Conservation (phyloP, 2,888 invertebrate species). For the Coelogynopora nodosa region DNA sequence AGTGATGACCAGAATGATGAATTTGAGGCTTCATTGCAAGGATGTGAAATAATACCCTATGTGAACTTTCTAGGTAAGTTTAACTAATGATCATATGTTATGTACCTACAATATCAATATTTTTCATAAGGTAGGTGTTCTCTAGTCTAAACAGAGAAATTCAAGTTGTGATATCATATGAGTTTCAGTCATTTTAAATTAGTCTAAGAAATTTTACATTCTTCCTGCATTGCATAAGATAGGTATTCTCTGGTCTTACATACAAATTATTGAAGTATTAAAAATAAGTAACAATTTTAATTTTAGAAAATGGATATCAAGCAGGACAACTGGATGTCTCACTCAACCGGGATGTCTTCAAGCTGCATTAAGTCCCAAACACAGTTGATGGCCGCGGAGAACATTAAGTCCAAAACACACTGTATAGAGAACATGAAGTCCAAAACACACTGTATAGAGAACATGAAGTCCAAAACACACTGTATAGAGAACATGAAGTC, state of each 20-base stretch:
- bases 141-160: neutral
- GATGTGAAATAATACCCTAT: neutral
- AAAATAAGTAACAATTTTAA: neutral
- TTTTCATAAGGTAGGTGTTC: neutral
- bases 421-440: too few relatives aligned
- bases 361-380: neutral
- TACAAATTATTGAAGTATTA: neutral
- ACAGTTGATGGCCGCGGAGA: too few relatives aligned
- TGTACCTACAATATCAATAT: neutral
- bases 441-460: too few relatives aligned
- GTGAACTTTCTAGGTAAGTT: neutral
- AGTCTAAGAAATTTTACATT: neutral
- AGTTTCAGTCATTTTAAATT: neutral
- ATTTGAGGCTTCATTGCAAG: neutral
- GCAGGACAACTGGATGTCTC: too few relatives aligned
- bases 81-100: neutral
- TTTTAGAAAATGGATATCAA: neutral
- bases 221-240: neutral
- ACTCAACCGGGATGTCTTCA: neutral
- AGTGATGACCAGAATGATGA: neutral
- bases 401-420: too few relatives aligned
- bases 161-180: neutral
- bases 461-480: too few relatives aligned
- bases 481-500: too few relatives aligned
- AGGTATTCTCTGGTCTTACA: neutral